Percentiles rank a stretch among this genome's conserved stretches.
Conservation (phyloP, 2,888 invertebrate species). For the Limnephilus marmoratus region DNA sequence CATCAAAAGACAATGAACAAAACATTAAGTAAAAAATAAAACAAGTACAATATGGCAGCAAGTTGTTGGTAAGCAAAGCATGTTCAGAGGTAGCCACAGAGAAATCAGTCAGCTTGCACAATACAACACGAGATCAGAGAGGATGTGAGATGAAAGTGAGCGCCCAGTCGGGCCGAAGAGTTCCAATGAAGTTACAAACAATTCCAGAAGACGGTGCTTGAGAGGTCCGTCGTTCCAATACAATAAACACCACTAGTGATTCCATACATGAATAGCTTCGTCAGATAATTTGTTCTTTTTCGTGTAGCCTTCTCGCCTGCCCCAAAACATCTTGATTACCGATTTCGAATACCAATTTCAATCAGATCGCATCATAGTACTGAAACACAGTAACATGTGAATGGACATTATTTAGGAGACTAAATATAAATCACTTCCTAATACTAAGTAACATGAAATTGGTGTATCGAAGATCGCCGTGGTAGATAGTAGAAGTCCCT, state of each 20-base stretch:
- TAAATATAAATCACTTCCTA: conserved; percentile 53
- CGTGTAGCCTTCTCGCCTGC: conserved; percentile 68
- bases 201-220: conserved; percentile 29
- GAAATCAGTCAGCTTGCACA: conserved; percentile 40
- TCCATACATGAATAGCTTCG: conserved; percentile 31
- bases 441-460: conserved; percentile 69
- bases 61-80: conserved; percentile 5
- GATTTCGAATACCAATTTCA: conserved; percentile 75
- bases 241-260: conserved; percentile 41
- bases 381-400: conserved; percentile 65
- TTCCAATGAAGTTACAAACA: conserved; percentile 13
- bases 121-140: conserved; percentile 18
- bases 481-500: conserved; percentile 66
- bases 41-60: not conserved
- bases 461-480: conserved; percentile 70
- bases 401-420: conserved; percentile 46
- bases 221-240: conserved; percentile 43
- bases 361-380: conserved; percentile 64
- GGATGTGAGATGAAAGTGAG: not conserved
- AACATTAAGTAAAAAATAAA: not conserved
- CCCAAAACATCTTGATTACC: conserved; percentile 66
- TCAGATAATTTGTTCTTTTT: conserved; percentile 77
- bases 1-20: not conserved
- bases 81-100: conserved; percentile 26
- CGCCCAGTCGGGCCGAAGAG: no score